Percentiles rank a stretch among this genome's conserved stretches.
phyloP scores from a whole-genome alignment of 2,113 vertebrate genomes.

The Cavia porcellus region DNA sequence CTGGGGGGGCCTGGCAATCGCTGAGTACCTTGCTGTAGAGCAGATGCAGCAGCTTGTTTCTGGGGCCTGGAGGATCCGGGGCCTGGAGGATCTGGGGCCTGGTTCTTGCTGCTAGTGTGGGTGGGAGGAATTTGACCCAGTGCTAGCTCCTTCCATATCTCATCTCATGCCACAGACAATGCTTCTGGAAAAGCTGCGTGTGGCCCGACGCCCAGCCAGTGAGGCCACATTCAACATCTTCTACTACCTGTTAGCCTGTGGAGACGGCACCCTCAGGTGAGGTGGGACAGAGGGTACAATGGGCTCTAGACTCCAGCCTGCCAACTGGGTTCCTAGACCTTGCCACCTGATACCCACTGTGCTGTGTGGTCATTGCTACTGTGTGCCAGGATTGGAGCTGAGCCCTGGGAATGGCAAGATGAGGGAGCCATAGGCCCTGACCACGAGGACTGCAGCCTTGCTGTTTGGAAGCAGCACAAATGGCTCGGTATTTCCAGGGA shows the following conservation, averaged over 20 bases:
- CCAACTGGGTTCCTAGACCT: fast-evolving
- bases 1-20: not conserved
- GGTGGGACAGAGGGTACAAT: not conserved
- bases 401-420: not conserved
- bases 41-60: not conserved
- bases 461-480: not conserved
- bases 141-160: not conserved
- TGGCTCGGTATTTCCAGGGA: not conserved
- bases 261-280: slow-evolving; percentile 94
- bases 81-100: too few species aligned
- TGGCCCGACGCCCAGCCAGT: slow-evolving; percentile 90
- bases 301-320: not conserved
- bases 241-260: slow-evolving; percentile 97
- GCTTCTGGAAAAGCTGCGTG: slow-evolving; percentile 96
- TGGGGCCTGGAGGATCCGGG: not conserved
- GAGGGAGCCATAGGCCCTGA: not conserved
- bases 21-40: not conserved
- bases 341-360: not conserved
- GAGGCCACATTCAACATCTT: slow-evolving; percentile 97
- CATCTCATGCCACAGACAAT: slow-evolving; percentile 89
- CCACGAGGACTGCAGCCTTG: not conserved
- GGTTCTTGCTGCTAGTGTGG: not conserved
- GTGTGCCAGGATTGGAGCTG: not conserved
- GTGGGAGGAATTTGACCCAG: fast-evolving
- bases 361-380: not conserved